These are phyloP conservation scores for Hirtodrosophila alboralis DNA, from an alignment of 2,888 invertebrate genomes.

Conservation along the genomic window DNA sequence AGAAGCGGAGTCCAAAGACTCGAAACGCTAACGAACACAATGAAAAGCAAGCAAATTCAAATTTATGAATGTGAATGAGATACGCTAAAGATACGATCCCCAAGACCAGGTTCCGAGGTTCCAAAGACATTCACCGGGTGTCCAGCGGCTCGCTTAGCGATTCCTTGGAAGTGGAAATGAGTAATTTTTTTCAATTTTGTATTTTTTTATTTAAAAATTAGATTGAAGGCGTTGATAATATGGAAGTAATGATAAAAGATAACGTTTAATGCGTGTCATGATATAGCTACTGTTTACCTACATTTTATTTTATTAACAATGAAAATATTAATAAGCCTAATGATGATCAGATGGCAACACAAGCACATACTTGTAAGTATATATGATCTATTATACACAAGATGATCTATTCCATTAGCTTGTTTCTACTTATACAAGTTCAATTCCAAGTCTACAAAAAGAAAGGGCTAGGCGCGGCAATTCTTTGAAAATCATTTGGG, in stretches of 20 bases:
- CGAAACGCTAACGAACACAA: conserved; percentile 62
- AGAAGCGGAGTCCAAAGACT: conserved; percentile 25
- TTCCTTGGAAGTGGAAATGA: conserved; percentile 81
- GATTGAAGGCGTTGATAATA: conserved; percentile 71
- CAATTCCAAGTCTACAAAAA: conserved; percentile 15
- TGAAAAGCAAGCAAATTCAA: conserved; percentile 67
- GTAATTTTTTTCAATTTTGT: conserved; percentile 73
- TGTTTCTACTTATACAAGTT: too few relatives aligned
- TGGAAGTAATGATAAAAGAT: conserved; percentile 47
- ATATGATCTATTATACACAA: conserved; percentile 6
- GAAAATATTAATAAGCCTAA: conserved; percentile 56
- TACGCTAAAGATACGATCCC: conserved; percentile 65
- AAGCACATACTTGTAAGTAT: conserved; percentile 4
- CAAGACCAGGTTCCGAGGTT: conserved; percentile 4
- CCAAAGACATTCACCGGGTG: conserved; percentile 42
- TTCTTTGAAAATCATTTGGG: conserved; percentile 50
- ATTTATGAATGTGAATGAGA: conserved; percentile 81
- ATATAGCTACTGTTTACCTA: conserved; percentile 53
- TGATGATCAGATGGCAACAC: conserved; percentile 41
- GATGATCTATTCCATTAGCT: conserved; percentile 24
- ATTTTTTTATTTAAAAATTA: conserved; percentile 53
- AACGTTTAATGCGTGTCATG: conserved; percentile 62
- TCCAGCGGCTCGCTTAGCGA: conserved; percentile 61
- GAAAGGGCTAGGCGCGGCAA: conserved; percentile 16
- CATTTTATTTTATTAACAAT: conserved; percentile 35